A percentile compares a stretch with the other conserved stretches of the same genome.
phyloP scores from a whole-genome alignment of 1,140 invertebrate species.

The Macrosteles quadrilineatus region DNA sequence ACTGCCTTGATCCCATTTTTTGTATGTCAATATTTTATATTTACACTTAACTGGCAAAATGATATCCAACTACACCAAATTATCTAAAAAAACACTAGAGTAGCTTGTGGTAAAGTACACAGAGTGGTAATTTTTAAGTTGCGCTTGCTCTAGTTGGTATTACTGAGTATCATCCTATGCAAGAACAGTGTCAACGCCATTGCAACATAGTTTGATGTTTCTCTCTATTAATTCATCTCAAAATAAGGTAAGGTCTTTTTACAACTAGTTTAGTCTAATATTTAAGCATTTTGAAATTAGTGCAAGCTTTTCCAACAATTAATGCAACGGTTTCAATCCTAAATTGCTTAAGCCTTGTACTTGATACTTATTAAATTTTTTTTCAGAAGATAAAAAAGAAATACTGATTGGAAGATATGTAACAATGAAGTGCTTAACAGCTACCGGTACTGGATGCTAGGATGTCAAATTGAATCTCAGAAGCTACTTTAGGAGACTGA shows the following conservation, averaged over 20 bases:
- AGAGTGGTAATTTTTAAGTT: not conserved
- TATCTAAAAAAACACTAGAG: too few relatives aligned
- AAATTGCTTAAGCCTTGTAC: not conserved
- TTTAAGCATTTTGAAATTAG: not conserved
- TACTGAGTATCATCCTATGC: not conserved
- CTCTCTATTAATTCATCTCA: not conserved
- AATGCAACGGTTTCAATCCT: not conserved
- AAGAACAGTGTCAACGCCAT: not conserved
- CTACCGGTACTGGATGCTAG: too few relatives aligned
- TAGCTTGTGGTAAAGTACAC: not conserved
- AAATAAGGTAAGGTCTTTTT: not conserved
- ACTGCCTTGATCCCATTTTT: too few relatives aligned
- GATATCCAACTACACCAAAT: too few relatives aligned
- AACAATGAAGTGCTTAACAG: not conserved
- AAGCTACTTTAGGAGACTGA: not conserved
- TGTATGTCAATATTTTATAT: too few relatives aligned
- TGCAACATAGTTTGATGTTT: not conserved
- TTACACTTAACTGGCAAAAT: too few relatives aligned
- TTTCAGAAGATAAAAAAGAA: not conserved
- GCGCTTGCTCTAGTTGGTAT: not conserved
- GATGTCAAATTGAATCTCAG: too few relatives aligned
- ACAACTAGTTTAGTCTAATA: not conserved
- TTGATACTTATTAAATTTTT: not conserved
- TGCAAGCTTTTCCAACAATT: not conserved
- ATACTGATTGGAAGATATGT: not conserved